Percentiles rank a stretch among this genome's conserved stretches.
Evolutionary conservation across 2,888 invertebrate species (phyloP).

Genomic region (Harpalus rufipes): DNA sequence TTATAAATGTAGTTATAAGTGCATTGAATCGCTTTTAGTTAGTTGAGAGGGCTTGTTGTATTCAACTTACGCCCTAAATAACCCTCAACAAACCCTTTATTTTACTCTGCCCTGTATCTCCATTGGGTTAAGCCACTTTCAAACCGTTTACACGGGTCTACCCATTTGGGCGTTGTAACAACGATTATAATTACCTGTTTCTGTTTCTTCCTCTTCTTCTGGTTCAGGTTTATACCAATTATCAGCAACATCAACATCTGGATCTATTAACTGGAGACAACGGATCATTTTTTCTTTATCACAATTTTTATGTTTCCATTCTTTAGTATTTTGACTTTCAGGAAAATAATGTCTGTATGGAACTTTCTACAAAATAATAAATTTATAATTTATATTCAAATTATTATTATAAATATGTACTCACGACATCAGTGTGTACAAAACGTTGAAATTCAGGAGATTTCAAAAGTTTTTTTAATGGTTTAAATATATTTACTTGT

Average conservation of each 20-base stretch:
- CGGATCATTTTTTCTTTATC: constrained; percentile 78
- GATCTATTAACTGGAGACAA: constrained; percentile 80
- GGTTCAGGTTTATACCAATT: constrained; percentile 77
- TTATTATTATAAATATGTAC: constrained; percentile 68
- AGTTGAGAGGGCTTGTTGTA: too few relatives aligned
- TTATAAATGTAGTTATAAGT: background rate
- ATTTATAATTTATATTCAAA: constrained; percentile 47
- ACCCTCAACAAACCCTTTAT: too few relatives aligned
- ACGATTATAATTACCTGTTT: constrained; percentile 39
- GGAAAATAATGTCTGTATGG: constrained; percentile 81
- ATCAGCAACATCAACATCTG: constrained; percentile 78
- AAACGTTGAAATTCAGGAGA: constrained; percentile 78
- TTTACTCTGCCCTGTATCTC: too few relatives aligned
- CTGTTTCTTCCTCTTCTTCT: constrained; percentile 74
- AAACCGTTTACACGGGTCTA: too few relatives aligned
- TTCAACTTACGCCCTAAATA: too few relatives aligned
- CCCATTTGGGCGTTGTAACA: too few relatives aligned
- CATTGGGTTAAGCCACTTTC: too few relatives aligned
- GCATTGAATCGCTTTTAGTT: too few relatives aligned
- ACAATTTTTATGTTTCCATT: constrained; percentile 79
- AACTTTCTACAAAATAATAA: constrained; percentile 74
- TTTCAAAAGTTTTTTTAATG: constrained; percentile 79
- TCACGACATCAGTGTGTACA: constrained; percentile 78
- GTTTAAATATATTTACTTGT: constrained; percentile 76
- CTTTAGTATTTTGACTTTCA: constrained; percentile 76